Conservation (phyloP, 2,888 invertebrate species). For the Leptogaster cylindrica region DNA sequence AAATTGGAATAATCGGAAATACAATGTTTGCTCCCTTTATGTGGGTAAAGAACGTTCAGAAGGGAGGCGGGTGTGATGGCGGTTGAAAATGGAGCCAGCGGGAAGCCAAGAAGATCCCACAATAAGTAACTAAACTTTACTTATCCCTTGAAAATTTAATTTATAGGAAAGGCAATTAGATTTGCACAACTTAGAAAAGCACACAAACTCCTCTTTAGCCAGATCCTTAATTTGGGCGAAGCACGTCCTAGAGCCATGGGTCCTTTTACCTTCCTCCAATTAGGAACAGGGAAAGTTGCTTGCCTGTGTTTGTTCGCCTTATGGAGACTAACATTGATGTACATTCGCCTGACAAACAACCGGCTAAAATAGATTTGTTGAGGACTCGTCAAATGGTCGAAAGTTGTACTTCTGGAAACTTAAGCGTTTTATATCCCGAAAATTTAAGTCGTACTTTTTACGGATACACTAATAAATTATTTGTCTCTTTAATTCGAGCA, state of each 20-base stretch:
- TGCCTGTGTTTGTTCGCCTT: constrained; percentile 4
- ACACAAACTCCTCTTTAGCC: constrained; percentile 8
- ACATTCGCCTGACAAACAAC: constrained; percentile 12
- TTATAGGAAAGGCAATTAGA: constrained; percentile 23
- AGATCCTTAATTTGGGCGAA: constrained; percentile 10
- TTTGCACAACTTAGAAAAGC: constrained; percentile 20
- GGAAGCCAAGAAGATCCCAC: not conserved
- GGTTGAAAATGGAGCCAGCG: no score
- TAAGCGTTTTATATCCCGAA: no score
- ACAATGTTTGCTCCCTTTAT: not conserved
- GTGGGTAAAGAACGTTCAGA: no score
- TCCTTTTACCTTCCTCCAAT: constrained; percentile 8
- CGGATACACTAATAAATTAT: no score
- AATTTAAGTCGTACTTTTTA: no score
- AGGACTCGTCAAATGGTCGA: constrained; percentile 24
- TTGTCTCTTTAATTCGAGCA: no score
- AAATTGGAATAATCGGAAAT: constrained; percentile 8
- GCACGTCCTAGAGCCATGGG: not conserved
- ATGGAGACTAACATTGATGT: not conserved
- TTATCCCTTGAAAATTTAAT: constrained; percentile 9
- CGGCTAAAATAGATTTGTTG: constrained; percentile 28
- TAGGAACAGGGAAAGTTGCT: not conserved
- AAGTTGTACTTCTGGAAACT: constrained; percentile 5
- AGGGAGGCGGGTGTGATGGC: no score
- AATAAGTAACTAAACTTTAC: constrained; percentile 18